phyloP scores from a whole-genome alignment of 2,113 vertebrate species.

The Phoxinus phoxinus region DNA sequence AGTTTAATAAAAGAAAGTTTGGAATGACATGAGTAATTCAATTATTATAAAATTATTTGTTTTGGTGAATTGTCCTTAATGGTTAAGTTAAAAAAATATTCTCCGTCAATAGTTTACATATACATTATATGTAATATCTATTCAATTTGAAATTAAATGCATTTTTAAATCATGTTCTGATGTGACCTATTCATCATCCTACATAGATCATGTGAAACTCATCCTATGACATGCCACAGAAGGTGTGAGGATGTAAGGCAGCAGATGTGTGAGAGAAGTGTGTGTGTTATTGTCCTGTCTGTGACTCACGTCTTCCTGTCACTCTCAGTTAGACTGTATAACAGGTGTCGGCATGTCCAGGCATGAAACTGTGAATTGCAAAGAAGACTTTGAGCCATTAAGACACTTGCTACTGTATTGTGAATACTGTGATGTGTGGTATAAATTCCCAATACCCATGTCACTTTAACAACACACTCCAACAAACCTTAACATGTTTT shows the following conservation, averaged over 20 bases:
- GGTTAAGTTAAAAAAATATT: neutral
- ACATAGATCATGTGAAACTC: neutral
- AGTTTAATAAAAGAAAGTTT: neutral
- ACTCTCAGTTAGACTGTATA: neutral
- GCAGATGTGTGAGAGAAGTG: neutral
- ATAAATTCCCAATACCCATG: neutral
- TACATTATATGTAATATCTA: neutral
- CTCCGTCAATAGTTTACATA: too few relatives aligned
- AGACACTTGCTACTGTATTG: neutral
- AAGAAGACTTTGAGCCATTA: neutral
- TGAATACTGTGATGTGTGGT: neutral
- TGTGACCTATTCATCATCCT: neutral
- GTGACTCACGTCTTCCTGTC: conserved; percentile 10
- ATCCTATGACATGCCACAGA: neutral
- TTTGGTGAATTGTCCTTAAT: neutral
- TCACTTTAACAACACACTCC: neutral
- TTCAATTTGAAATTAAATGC: conserved; percentile 36
- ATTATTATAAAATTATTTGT: neutral
- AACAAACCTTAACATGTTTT: too few relatives aligned
- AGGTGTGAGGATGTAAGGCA: neutral
- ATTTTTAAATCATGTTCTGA: neutral
- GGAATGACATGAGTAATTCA: neutral
- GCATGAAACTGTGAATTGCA: conserved; percentile 42
- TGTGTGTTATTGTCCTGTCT: neutral
- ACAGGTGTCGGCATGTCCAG: conserved; percentile 58